Evolutionary conservation across 2,888 invertebrate species (phyloP).

Genomic region (Philereme vetulata): DNA sequence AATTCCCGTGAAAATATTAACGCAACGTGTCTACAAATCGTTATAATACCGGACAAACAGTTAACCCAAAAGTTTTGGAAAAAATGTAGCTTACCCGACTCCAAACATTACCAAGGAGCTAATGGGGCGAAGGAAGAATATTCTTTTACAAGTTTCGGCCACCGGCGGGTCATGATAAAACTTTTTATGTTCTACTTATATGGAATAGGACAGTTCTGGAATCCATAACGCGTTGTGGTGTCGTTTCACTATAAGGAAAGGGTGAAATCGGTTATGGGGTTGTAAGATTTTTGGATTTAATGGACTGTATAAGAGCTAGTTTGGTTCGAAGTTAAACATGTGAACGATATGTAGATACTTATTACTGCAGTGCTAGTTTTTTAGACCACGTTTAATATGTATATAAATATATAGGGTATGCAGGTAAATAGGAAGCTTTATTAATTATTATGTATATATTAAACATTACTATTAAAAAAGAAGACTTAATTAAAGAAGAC

Average conservation of each 20-base stretch:
- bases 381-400: no score
- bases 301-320: background rate
- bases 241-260: conserved; percentile 34
- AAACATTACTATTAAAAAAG: no score
- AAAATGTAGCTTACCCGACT: conserved; percentile 50
- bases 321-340: background rate
- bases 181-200: conserved; percentile 78
- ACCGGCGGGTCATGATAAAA: conserved; percentile 73
- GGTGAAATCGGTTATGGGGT: conserved; percentile 34
- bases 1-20: conserved; percentile 30
- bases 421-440: no score
- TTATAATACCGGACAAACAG: conserved; percentile 47
- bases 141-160: conserved; percentile 68
- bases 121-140: conserved; percentile 73
- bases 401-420: no score
- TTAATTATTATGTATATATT: no score
- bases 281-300: conserved; percentile 22
- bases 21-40: conserved; percentile 39
- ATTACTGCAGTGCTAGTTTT: no score
- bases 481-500: no score
- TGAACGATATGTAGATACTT: no score
- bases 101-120: conserved; percentile 46
- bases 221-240: conserved; percentile 55
- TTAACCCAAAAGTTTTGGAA: conserved; percentile 56
- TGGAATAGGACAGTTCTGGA: conserved; percentile 64